phyloP scores from a whole-genome alignment of 2,888 invertebrate genomes.

The Harpagoxenus sublaevis region DNA sequence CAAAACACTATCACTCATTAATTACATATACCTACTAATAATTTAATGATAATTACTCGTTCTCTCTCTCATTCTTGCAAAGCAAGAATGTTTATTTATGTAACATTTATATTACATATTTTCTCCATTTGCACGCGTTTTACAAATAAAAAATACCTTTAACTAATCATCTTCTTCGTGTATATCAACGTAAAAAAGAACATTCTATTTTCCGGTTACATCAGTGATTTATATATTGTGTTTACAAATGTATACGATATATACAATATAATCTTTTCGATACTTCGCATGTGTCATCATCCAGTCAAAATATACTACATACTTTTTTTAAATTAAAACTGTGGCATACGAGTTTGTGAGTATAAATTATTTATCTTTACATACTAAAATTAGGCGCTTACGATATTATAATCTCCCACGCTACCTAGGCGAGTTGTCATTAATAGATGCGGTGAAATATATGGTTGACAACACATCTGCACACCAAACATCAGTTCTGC shows the following conservation, averaged over 20 bases:
- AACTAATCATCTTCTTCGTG: background rate
- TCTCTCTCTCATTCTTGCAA: too few relatives aligned
- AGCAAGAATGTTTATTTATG: conserved; percentile 24
- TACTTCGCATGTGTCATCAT: background rate
- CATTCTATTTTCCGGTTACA: background rate
- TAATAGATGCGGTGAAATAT: background rate
- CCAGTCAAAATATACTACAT: background rate
- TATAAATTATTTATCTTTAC: conserved; percentile 61
- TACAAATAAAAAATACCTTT: conserved; percentile 47
- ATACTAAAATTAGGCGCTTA: background rate
- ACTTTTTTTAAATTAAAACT: background rate
- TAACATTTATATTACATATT: conserved; percentile 42
- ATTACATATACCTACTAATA: conserved; percentile 4
- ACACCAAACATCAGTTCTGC: background rate
- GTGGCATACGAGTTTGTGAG: conserved; percentile 55
- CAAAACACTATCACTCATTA: background rate
- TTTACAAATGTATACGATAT: background rate
- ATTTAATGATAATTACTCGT: background rate
- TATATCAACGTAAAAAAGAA: background rate
- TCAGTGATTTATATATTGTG: background rate
- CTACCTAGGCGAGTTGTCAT: background rate
- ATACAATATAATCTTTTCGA: background rate
- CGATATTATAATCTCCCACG: background rate
- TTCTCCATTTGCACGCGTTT: conserved; percentile 14
- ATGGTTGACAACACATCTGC: background rate